Base-by-base conservation (phyloP, 2,113 vertebrate species). In the Physeter macrocephalus region DNA sequence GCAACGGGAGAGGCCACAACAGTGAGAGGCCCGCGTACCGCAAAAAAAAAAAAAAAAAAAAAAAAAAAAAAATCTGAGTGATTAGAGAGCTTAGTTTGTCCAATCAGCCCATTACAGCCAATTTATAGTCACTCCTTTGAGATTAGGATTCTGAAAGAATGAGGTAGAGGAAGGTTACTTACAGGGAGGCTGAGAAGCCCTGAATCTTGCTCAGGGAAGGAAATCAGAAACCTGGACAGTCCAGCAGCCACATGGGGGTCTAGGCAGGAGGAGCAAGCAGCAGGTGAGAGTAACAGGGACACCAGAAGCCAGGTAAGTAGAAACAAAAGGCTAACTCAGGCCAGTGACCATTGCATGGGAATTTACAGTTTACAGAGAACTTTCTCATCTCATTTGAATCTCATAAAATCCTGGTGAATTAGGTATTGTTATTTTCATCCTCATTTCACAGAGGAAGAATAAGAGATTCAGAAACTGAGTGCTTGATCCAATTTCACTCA, bases 1-100 rank as follows among this genome's bases (percentile, higher is more conserved):
- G n/a, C n/a, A n/a, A n/a, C n/a, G n/a, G n/a, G n/a, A n/a, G n/a
- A n/a, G n/a, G n/a, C n/a, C n/a, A n/a, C n/a, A n/a, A n/a, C n/a
- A n/a, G n/a, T n/a, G n/a, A n/a, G n/a, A n/a, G n/a, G n/a, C n/a
- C n/a, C n/a, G n/a, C n/a, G n/a, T n/a, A n/a, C n/a, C n/a, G n/a
- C n/a, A n/a, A n/a, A n/a, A n/a, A n/a, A n/a, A n/a, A n/a, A n/a
- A n/a, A n/a, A n/a, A n/a, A n/a, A n/a, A n/a, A n/a, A n/a, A n/a
- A n/a, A n/a, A n/a, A n/a, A n/a, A n/a, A n/a, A n/a, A 93, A 95
- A 95, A 74, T 94, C 27, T 69, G 49, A 88, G 43, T 67, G 85
- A 67, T 57, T 61, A 13, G 34, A 95, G 87, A 88, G n/a, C 31
- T 93, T 81, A 39, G 31, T 64, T 78, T 74, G 67, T 75, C 82